Base-by-base conservation (phyloP, 1,140 invertebrate species). In the Drosophila arizonae region DNA sequence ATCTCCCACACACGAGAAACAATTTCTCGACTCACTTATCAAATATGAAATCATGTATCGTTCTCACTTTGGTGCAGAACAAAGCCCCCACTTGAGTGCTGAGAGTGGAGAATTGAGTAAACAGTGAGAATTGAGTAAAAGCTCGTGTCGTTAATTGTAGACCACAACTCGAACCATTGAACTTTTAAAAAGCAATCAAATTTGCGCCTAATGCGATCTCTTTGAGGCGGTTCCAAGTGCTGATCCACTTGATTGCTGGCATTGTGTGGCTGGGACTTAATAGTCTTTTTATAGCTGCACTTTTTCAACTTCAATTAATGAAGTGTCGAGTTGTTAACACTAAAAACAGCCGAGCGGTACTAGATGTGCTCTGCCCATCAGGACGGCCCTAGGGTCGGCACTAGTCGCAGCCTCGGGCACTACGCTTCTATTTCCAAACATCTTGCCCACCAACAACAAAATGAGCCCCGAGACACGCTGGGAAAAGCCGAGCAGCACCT, bases 311-410 rank as follows among this genome's bases (percentile, higher is more conserved):
- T 79, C 84, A 87, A 84, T 87, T 87, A 88, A 87, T 87, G 84
- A 87, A 88, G 84, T 87, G 84, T 84, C 84, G 84, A 87, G 84
- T 87, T 87, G 84, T 87, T 87, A 88, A 87, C 84, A 87, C 84
- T 74, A 77, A 88, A 77, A 54, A 80, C 79, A 77, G 43, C 43
- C 76, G 77, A 81, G 69, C 79, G 52, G 43, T 55, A 62, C 60
- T 30, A 54, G 58, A 54, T 54, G 30, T 21, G 58, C 57, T 36
- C 15, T 21, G 52, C 15, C 30, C 28, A 15, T 30, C 71, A 51
- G 48, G 13, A 39, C 10, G 15, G 41, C 46, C 55, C 50, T 45
- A 46, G 43, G 6, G 17, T 13, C 58, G 17, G 43, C 43, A 15
- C 6, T 13, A 17, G 43, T 46, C 17, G 43, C 51, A 15, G 15